phyloP scores from a whole-genome alignment of 2,113 vertebrate species.

The Ciconia boyciana region DNA sequence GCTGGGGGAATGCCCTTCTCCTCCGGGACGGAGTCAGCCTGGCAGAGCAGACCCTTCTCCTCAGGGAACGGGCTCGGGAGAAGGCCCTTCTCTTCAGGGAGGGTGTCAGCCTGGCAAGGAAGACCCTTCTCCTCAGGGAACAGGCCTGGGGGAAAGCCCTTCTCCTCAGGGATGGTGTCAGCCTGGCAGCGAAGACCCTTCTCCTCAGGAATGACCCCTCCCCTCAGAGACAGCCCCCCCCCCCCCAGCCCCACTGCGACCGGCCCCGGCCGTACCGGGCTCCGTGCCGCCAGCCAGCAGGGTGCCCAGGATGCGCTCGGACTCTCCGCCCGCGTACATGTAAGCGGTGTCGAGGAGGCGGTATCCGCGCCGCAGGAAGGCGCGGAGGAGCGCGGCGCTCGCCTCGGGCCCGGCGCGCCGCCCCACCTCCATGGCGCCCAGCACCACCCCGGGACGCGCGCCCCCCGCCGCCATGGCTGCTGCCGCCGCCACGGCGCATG shows the following conservation, averaged over 20 bases:
- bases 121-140: not conserved
- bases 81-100: no score
- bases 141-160: rapidly evolving
- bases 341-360: constrained; percentile 84
- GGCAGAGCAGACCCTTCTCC: no score
- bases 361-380: constrained; percentile 79
- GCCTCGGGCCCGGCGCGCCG: constrained; percentile 74
- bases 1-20: not conserved
- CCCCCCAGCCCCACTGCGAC: not conserved
- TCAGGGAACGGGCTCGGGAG: not conserved
- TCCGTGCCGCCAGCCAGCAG: constrained; percentile 72
- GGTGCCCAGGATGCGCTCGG: constrained; percentile 83
- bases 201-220: not conserved
- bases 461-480: not conserved
- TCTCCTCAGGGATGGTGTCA: not conserved
- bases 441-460: constrained; percentile 69
- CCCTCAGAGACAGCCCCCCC: not conserved
- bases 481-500: not conserved
- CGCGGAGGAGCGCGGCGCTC: constrained; percentile 75
- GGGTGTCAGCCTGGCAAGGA: not conserved
- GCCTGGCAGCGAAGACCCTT: no score
- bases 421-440: constrained; percentile 90
- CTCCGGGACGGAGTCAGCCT: not conserved
- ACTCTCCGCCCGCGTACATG: constrained; percentile 85
- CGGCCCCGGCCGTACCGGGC: not conserved